A percentile compares a stretch with the other conserved stretches of the same genome.
Conservation (phyloP, 1,140 invertebrate genomes). For the Drosophila sproati region DNA sequence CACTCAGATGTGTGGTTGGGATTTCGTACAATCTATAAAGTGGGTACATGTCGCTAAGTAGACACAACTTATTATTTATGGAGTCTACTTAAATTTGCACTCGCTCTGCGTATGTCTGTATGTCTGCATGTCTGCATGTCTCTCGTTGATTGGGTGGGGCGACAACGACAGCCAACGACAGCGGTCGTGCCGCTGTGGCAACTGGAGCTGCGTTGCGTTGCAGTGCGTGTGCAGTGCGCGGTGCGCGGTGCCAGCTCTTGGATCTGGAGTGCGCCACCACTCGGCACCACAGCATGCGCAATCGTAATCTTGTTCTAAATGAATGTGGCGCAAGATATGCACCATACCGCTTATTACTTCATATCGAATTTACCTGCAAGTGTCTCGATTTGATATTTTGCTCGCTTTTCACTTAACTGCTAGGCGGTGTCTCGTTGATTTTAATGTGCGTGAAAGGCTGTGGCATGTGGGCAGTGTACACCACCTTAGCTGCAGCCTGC, state of each 20-base stretch:
- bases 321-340: conserved; percentile 73
- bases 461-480: conserved; percentile 49
- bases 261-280: conserved; percentile 22
- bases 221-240: conserved; percentile 41
- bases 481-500: not conserved
- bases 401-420: conserved; percentile 21
- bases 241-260: conserved; percentile 32
- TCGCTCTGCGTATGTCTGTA: conserved; percentile 17
- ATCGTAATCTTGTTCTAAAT: conserved; percentile 76
- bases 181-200: conserved; percentile 57
- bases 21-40: conserved; percentile 63
- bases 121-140: conserved; percentile 33
- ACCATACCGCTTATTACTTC: conserved; percentile 67
- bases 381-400: conserved; percentile 43
- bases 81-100: conserved; percentile 67
- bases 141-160: conserved; percentile 73
- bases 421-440: conserved; percentile 54
- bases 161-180: conserved; percentile 64
- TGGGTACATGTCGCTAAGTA: conserved; percentile 78
- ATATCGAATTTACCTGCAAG: conserved; percentile 70
- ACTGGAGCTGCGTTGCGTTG: conserved; percentile 16
- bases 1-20: not conserved
- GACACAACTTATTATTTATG: conserved; percentile 81
- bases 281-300: conserved; percentile 25
- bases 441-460: conserved; percentile 55